Evolutionary conservation across 2,113 vertebrate species (phyloP).

Genomic region (Chroicocephalus ridibundus): DNA sequence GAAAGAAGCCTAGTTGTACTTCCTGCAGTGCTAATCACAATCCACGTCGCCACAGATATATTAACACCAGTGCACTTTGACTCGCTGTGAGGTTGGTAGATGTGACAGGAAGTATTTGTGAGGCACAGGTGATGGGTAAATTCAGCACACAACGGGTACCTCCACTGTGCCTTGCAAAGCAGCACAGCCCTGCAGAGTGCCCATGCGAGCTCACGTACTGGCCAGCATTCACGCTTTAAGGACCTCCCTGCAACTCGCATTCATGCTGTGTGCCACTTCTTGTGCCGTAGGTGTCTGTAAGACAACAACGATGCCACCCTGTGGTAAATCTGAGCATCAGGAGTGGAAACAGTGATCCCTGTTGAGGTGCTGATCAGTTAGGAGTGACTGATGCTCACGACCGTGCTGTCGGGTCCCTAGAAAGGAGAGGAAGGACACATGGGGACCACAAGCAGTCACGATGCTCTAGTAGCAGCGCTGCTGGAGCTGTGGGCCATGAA

Average conservation of each 20-base stretch:
- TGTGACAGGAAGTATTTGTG: too few relatives aligned
- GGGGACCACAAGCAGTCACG: accelerated
- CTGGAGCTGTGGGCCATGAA: neutral
- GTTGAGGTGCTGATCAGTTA: neutral
- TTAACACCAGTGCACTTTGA: accelerated
- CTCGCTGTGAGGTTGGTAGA: accelerated
- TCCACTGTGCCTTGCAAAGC: neutral
- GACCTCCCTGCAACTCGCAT: neutral
- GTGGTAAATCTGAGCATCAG: neutral
- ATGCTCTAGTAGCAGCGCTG: neutral
- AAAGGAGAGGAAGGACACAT: neutral
- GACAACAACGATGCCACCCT: slow-evolving; percentile 18
- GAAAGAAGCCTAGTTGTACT: accelerated
- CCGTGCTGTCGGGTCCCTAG: neutral
- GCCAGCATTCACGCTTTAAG: neutral
- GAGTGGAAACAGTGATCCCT: neutral
- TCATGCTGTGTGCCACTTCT: neutral
- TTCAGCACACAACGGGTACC: neutral
- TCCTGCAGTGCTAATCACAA: too few relatives aligned
- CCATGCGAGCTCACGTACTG: accelerated
- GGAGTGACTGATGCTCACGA: neutral
- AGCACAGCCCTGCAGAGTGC: neutral
- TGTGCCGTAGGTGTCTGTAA: neutral
- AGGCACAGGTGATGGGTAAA: accelerated
- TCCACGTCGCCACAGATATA: accelerated